A percentile compares a stretch with the other conserved stretches of the same genome.
Conservation (phyloP, 30 jellyfish, hydroid and myxozoan species). For the Turritopsis dohrnii region DNA sequence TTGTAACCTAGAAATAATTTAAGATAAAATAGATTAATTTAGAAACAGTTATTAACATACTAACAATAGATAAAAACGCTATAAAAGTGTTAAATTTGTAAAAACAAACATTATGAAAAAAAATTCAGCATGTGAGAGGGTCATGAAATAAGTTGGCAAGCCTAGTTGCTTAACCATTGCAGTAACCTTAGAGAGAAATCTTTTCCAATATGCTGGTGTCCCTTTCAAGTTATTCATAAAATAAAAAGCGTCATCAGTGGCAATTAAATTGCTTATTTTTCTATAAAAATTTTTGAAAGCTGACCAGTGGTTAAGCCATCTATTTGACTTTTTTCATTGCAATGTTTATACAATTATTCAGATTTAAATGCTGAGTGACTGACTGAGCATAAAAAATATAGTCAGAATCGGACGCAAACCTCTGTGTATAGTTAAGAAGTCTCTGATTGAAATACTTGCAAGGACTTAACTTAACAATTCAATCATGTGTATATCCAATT, state of each 20-base stretch:
- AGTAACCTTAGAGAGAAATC: conserved; percentile 35
- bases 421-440: conserved; percentile 25
- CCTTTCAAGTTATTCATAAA: conserved; percentile 42
- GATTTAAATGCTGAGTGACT: conserved; percentile 31
- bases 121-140: conserved; percentile 49
- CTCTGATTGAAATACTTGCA: conserved; percentile 29
- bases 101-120: conserved; percentile 21
- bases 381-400: conserved; percentile 29
- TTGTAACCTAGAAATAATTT: no score
- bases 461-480: conserved; percentile 21
- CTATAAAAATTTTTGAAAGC: conserved; percentile 24
- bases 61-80: no score
- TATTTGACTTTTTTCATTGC: conserved; percentile 30
- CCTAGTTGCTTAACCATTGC: conserved; percentile 57
- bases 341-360: conserved; percentile 21
- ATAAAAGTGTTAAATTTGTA: no score
- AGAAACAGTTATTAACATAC: no score
- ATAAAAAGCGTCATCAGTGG: conserved; percentile 14
- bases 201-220: conserved; percentile 49
- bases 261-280: conserved; percentile 13
- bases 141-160: conserved; percentile 35
- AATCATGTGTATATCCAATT: conserved; percentile 22
- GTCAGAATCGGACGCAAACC: conserved; percentile 25
- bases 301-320: conserved; percentile 40
- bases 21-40: no score